Conservation (phyloP, 2,797 vertebrate genomes). For the Notolabrus celidotus region DNA sequence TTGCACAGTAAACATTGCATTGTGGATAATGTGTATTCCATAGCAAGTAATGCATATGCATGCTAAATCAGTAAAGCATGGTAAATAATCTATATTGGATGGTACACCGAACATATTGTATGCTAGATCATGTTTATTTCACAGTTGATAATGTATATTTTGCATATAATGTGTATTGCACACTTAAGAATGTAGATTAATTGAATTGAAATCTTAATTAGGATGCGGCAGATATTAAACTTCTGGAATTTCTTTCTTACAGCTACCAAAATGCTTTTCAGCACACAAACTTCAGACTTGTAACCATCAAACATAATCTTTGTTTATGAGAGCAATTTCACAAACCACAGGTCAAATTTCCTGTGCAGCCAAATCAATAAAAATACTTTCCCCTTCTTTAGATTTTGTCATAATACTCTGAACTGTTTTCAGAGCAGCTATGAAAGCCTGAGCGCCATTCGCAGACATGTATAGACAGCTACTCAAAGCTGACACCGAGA, state of each 20-base stretch:
- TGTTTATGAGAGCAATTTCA: constrained; percentile 46
- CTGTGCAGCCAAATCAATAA: constrained; percentile 54
- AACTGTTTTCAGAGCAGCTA: constrained; percentile 76
- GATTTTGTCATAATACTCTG: constrained; percentile 65
- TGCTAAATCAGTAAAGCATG: too few relatives aligned
- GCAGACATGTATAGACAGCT: constrained; percentile 80
- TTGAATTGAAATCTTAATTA: neutral
- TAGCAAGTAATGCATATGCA: too few relatives aligned
- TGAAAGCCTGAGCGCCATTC: constrained; percentile 73
- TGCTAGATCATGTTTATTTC: too few relatives aligned
- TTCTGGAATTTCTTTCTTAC: constrained; percentile 25
- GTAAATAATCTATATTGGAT: too few relatives aligned
- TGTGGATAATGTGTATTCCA: too few relatives aligned
- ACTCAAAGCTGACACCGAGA: constrained; percentile 78
- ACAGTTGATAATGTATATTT: too few relatives aligned
- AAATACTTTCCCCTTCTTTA: constrained; percentile 45
- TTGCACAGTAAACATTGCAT: too few relatives aligned
- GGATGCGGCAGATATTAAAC: neutral
- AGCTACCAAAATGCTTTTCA: constrained; percentile 19
- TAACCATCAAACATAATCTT: constrained; percentile 39
- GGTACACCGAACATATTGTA: too few relatives aligned
- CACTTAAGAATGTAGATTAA: too few relatives aligned
- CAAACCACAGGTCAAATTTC: constrained; percentile 60
- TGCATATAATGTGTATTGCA: too few relatives aligned
- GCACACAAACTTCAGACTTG: neutral